Evolutionary conservation across 1,140 invertebrate genomes (phyloP).

Genomic region (Liolophura sinensis): DNA sequence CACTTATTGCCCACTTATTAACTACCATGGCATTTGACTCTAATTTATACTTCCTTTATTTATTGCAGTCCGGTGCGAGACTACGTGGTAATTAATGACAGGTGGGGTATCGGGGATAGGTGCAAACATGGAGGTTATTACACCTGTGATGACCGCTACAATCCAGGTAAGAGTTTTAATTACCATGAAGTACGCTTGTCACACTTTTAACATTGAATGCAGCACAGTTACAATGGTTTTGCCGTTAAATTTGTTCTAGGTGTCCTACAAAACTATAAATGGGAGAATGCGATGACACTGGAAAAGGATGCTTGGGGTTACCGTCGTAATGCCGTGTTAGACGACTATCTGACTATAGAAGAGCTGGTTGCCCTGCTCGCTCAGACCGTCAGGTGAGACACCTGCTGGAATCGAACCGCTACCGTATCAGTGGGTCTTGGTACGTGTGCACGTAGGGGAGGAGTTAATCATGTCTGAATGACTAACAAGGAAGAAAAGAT

Average conservation of each 20-base stretch:
- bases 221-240: no score
- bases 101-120: constrained; percentile 76
- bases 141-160: constrained; percentile 78
- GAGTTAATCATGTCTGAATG: no score
- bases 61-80: constrained; percentile 74
- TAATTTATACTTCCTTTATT: no score
- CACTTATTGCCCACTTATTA: no score
- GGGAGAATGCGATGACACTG: constrained; percentile 76
- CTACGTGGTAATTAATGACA: constrained; percentile 82
- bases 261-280: constrained; percentile 55
- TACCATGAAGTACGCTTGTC: no score
- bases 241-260: constrained; percentile 28
- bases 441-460: no score
- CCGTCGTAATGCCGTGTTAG: constrained; percentile 69
- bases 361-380: constrained; percentile 76
- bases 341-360: constrained; percentile 72
- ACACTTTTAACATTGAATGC: no score
- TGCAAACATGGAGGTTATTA: constrained; percentile 89
- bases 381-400: constrained; percentile 67
- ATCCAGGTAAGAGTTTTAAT: constrained; percentile 64
- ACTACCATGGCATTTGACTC: no score
- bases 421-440: no score
- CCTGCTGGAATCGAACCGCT: not conserved
- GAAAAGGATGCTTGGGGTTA: constrained; percentile 78
- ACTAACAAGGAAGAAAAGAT: no score